These are phyloP conservation scores for Phortica okadai DNA, from an alignment of 2,888 invertebrate species.

Conservation along the genomic window DNA sequence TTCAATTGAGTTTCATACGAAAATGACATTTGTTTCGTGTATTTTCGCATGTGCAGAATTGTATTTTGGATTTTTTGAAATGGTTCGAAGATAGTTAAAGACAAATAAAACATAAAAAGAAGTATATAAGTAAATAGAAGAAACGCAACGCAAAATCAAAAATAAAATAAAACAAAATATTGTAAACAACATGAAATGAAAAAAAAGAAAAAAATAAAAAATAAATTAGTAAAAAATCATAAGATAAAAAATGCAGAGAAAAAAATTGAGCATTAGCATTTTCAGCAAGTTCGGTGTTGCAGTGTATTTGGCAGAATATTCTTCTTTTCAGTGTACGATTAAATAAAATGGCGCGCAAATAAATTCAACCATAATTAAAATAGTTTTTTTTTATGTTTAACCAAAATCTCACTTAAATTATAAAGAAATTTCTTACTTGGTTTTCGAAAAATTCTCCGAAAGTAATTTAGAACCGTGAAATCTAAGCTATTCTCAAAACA, in stretches of 20 bases:
- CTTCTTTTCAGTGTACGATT: neutral
- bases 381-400: neutral
- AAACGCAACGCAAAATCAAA: conserved; percentile 25
- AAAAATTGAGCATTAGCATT: neutral
- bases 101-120: conserved; percentile 40
- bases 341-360: neutral
- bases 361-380: neutral
- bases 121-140: neutral
- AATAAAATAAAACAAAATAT: conserved; percentile 34
- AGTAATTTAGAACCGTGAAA: too few relatives aligned
- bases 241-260: conserved; percentile 1
- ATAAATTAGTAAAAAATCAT: conserved; percentile 29
- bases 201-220: conserved; percentile 28
- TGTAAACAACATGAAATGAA: conserved; percentile 39
- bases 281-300: neutral
- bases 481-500: too few relatives aligned
- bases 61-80: conserved; percentile 32
- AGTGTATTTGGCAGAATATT: conserved; percentile 4
- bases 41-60: conserved; percentile 38
- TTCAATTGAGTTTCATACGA: conserved; percentile 41
- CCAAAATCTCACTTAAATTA: neutral
- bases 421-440: neutral
- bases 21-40: conserved; percentile 37
- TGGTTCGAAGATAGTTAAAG: conserved; percentile 5
- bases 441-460: neutral